Percentiles rank a stretch among this genome's conserved stretches.
Evolutionary conservation across 2,888 invertebrate species (phyloP).

Genomic region (Drosophila setosimentum): DNA sequence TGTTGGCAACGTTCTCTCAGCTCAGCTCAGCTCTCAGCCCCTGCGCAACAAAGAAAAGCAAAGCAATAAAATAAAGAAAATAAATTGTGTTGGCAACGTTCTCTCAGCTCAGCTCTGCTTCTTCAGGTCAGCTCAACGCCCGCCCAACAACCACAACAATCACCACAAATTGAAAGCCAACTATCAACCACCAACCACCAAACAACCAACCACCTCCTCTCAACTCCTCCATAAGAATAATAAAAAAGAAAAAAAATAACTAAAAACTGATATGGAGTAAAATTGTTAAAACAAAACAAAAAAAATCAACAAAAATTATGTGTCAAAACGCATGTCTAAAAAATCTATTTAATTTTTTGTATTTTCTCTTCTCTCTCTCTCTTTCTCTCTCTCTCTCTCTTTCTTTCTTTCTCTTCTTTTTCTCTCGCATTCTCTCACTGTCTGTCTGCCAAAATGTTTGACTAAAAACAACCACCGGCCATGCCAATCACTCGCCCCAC

Average conservation of each 20-base stretch:
- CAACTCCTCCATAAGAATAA: conserved; percentile 36
- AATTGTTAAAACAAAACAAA: conserved; percentile 20
- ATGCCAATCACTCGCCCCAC: conserved; percentile 12
- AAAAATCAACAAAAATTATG: conserved; percentile 17
- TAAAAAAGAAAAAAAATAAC: conserved; percentile 8
- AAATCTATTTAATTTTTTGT: conserved; percentile 67
- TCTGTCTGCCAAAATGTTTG: conserved; percentile 35
- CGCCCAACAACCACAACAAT: conserved; percentile 11
- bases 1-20: conserved; percentile 20
- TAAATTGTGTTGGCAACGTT: conserved; percentile 2
- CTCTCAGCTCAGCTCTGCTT: conserved; percentile 32
- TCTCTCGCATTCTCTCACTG: conserved; percentile 37
- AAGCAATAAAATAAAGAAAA: conserved; percentile 20
- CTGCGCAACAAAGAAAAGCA: conserved; percentile 46
- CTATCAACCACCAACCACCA: conserved; percentile 19
- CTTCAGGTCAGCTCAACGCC: conserved; percentile 25
- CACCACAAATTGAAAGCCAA: conserved; percentile 28
- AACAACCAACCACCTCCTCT: conserved; percentile 22
- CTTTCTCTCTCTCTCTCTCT: conserved; percentile 28
- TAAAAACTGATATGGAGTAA: conserved; percentile 26
- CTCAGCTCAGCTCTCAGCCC: conserved; percentile 52
- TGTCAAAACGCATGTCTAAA: conserved; percentile 23
- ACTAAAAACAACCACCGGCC: not conserved
- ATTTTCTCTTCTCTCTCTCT: conserved; percentile 49
- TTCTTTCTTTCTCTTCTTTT: conserved; percentile 28